phyloP scores from a whole-genome alignment of 2,888 invertebrate genomes.

The Trisateles emortualis region DNA sequence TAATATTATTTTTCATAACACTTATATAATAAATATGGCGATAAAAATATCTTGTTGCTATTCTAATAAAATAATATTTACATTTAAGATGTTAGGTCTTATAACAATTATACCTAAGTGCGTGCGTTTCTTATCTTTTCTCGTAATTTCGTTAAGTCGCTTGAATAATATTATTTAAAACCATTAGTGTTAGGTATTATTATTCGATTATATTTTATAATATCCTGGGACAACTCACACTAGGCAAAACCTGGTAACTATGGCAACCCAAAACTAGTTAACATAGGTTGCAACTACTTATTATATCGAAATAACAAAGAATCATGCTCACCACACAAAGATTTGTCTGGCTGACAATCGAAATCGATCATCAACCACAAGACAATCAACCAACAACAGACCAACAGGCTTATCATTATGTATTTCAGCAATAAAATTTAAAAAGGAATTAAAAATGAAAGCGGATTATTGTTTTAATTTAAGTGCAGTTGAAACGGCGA shows the following conservation, averaged over 20 bases:
- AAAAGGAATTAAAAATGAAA: slow-evolving; percentile 8
- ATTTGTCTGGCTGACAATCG: no score
- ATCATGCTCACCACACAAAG: no score
- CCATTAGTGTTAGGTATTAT: no score
- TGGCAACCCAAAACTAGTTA: no score
- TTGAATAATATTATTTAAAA: neutral
- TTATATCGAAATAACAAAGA: no score
- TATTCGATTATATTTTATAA: no score
- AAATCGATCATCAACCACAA: no score
- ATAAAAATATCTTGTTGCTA: neutral
- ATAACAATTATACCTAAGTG: neutral
- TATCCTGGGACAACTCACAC: no score
- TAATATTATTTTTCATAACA: no score
- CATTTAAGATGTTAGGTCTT: neutral
- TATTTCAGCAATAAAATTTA: neutral
- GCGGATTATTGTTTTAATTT: slow-evolving; percentile 5
- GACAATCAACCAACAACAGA: no score
- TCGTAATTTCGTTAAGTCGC: neutral
- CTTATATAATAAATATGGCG: neutral
- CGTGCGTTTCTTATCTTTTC: neutral
- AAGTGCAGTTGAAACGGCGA: slow-evolving; percentile 18
- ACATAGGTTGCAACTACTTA: no score
- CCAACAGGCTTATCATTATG: neutral
- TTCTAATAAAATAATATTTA: neutral
- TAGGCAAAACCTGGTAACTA: no score